These are phyloP conservation scores for Listronotus bonariensis DNA, from an alignment of 1,140 invertebrate genomes.

Conservation along the genomic window DNA sequence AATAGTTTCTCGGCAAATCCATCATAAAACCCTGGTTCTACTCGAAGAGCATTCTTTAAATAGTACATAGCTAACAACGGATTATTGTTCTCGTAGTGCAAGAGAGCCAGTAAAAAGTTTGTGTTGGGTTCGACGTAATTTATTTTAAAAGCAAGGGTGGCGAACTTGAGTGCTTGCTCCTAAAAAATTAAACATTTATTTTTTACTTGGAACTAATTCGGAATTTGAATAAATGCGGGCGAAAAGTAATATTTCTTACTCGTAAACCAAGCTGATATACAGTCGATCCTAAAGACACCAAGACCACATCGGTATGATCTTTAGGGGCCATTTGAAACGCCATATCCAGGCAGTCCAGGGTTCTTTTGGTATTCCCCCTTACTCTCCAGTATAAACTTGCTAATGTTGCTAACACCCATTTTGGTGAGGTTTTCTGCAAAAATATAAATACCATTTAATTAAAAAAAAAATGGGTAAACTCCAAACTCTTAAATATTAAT, in stretches of 20 bases:
- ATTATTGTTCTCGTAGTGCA: constrained; percentile 70
- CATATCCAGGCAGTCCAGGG: constrained; percentile 67
- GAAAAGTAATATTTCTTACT: constrained; percentile 2
- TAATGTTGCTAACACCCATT: constrained; percentile 67
- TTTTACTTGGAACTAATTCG: too few species aligned
- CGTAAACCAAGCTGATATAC: constrained; percentile 66
- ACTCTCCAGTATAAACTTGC: constrained; percentile 73
- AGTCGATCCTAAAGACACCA: constrained; percentile 67
- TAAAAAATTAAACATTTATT: constrained; percentile 37
- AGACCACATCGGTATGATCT: constrained; percentile 61
- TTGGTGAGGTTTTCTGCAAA: constrained; percentile 67
- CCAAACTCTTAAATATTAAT: too few species aligned
- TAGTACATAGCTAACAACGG: constrained; percentile 70
- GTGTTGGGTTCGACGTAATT: constrained; percentile 71
- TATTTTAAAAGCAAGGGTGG: constrained; percentile 63
- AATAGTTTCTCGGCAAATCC: constrained; percentile 61
- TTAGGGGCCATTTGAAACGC: constrained; percentile 61
- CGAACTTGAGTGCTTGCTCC: constrained; percentile 64
- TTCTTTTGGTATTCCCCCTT: constrained; percentile 64
- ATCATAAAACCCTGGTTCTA: constrained; percentile 62
- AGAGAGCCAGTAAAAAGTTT: constrained; percentile 70
- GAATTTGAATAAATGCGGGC: too few species aligned
- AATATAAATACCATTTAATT: constrained; percentile 9
- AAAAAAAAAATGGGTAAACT: too few species aligned
- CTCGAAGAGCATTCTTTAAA: constrained; percentile 66